Percentiles rank a stretch among this genome's conserved stretches.
Evolutionary conservation across 2,113 vertebrate genomes (phyloP).

Genomic region (Notarius lentiginosus): DNA sequence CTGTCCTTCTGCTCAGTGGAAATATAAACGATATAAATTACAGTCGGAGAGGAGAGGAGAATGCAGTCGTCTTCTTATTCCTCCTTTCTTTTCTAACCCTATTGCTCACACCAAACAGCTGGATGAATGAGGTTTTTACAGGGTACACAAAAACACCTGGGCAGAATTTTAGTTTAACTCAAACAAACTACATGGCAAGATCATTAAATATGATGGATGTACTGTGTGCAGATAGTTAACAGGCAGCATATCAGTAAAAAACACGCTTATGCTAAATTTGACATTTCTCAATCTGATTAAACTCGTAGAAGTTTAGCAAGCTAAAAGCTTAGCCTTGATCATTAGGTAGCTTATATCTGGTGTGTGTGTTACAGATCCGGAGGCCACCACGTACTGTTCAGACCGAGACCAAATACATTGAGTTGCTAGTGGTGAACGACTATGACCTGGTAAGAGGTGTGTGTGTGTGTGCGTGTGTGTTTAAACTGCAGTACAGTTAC

Average conservation of each 20-base stretch:
- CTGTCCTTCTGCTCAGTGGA: neutral
- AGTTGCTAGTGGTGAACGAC: conserved; percentile 95
- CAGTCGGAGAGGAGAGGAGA: neutral
- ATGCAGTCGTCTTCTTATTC: neutral
- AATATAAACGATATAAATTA: neutral
- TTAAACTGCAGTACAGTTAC: neutral
- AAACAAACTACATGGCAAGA: neutral
- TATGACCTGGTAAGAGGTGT: conserved; percentile 80
- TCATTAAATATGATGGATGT: neutral
- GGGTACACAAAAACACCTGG: neutral
- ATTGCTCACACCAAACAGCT: neutral
- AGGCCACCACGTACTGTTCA: conserved; percentile 85
- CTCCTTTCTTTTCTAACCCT: neutral
- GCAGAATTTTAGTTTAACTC: neutral
- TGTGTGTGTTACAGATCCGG: conserved; percentile 75
- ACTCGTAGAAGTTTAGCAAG: neutral
- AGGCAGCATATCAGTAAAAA: neutral
- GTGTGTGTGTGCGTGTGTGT: conserved; percentile 4
- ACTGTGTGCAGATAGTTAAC: neutral
- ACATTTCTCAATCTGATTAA: neutral
- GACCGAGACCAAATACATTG: conserved; percentile 96
- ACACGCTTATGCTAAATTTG: neutral
- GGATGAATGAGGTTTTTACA: neutral
- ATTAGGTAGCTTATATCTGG: neutral
- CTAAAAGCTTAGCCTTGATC: neutral